Evolutionary conservation across 2,797 vertebrate species (phyloP).

Genomic region (Amblyopsis hoosieri): DNA sequence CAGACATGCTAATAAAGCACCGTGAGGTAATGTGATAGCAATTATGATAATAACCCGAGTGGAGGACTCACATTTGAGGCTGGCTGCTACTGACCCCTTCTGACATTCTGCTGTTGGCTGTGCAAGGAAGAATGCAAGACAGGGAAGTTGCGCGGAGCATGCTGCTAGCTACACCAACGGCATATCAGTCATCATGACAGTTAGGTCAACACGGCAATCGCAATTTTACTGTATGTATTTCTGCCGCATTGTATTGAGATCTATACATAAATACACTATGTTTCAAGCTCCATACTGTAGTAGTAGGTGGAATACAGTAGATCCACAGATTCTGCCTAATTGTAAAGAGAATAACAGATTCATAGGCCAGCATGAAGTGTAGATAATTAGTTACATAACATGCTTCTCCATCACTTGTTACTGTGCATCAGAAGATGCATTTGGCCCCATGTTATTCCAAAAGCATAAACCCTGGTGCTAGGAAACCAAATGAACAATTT

Average conservation of each 20-base stretch:
- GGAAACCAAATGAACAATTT: slow-evolving; percentile 50
- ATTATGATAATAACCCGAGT: slow-evolving; percentile 56
- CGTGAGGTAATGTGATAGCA: slow-evolving; percentile 55
- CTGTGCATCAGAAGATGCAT: slow-evolving; percentile 26
- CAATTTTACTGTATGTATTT: slow-evolving; percentile 32
- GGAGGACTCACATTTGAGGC: slow-evolving; percentile 49
- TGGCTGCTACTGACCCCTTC: slow-evolving; percentile 28
- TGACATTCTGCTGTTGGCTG: slow-evolving; percentile 37
- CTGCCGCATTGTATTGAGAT: slow-evolving; percentile 9
- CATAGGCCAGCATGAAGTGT: slow-evolving; percentile 9
- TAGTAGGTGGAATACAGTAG: not conserved
- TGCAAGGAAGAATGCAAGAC: slow-evolving; percentile 23
- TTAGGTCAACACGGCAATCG: slow-evolving; percentile 42
- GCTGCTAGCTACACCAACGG: slow-evolving; percentile 39
- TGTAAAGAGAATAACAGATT: not conserved
- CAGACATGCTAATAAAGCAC: slow-evolving; percentile 55
- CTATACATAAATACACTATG: slow-evolving; percentile 14
- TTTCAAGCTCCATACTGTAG: not conserved
- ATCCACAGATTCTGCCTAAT: not conserved
- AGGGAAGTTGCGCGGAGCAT: slow-evolving; percentile 36
- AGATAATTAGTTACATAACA: slow-evolving; percentile 12
- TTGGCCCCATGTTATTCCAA: slow-evolving; percentile 42
- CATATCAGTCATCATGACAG: slow-evolving; percentile 59
- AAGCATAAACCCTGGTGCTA: slow-evolving; percentile 41
- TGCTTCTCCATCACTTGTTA: not conserved